phyloP scores from a whole-genome alignment of 2,888 invertebrate genomes.

The Hypolimnas misippus region DNA sequence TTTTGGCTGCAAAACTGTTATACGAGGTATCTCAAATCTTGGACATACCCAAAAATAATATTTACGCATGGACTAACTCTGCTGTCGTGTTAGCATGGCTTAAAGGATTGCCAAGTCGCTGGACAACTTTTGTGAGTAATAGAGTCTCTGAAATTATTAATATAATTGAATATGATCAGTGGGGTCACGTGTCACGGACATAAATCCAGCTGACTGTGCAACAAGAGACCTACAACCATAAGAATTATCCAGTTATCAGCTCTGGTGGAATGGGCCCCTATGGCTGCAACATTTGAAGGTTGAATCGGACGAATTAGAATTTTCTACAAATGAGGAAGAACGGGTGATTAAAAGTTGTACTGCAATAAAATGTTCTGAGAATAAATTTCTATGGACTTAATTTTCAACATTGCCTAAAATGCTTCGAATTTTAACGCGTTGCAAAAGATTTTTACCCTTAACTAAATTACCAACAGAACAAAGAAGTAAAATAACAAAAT shows the following conservation, averaged over 20 bases:
- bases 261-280: not conserved
- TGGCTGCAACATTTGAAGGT: not conserved
- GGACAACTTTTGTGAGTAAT: slow-evolving; percentile 41
- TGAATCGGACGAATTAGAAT: not conserved
- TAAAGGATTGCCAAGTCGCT: slow-evolving; percentile 30
- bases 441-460: slow-evolving; percentile 13
- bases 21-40: slow-evolving; percentile 27
- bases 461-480: slow-evolving; percentile 20
- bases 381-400: slow-evolving; percentile 9
- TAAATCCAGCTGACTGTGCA: slow-evolving; percentile 49
- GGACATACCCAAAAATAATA: slow-evolving; percentile 14
- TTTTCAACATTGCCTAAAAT: slow-evolving; percentile 20
- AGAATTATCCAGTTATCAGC: not conserved
- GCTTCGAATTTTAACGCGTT: slow-evolving; percentile 17
- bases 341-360: not conserved
- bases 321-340: not conserved
- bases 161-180: slow-evolving; percentile 26
- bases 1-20: slow-evolving; percentile 35
- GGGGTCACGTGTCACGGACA: slow-evolving; percentile 37
- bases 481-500: slow-evolving; percentile 4
- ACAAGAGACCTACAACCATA: slow-evolving; percentile 41
- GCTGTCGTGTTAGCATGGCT: slow-evolving; percentile 41
- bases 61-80: slow-evolving; percentile 41
- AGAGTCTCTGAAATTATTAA: slow-evolving; percentile 39
- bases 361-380: not conserved